These are phyloP conservation scores for Cephus pygmeus DNA, from an alignment of 2,888 invertebrate species.

Conservation along the genomic window DNA sequence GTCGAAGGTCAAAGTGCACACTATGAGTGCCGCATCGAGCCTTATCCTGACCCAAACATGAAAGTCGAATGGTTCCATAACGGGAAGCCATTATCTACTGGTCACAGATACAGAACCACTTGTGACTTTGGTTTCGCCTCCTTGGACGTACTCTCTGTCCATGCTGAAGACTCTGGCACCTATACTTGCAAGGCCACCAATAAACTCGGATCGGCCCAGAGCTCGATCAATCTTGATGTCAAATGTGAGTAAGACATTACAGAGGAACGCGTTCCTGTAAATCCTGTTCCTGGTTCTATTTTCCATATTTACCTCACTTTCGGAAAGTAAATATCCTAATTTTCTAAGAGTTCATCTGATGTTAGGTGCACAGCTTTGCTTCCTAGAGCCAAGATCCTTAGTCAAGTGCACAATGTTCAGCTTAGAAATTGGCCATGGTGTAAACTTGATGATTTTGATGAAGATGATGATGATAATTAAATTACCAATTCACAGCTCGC, in stretches of 20 bases:
- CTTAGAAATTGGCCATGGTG: not conserved
- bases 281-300: not conserved
- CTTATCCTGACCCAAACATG: constrained; percentile 88
- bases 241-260: constrained; percentile 73
- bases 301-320: not conserved
- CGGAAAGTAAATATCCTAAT: not conserved
- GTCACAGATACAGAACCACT: constrained; percentile 92
- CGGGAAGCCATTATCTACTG: constrained; percentile 86
- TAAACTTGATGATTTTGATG: not conserved
- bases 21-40: constrained; percentile 93
- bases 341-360: not conserved
- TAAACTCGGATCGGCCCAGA: constrained; percentile 84
- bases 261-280: not conserved
- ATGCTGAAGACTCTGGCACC: constrained; percentile 93
- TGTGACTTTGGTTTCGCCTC: constrained; percentile 98
- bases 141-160: constrained; percentile 92
- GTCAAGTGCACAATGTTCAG: not conserved
- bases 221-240: constrained; percentile 83
- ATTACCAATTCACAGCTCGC: constrained; percentile 71
- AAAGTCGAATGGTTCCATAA: constrained; percentile 96
- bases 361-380: not conserved
- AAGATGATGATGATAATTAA: not conserved
- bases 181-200: constrained; percentile 91
- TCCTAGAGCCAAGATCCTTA: not conserved
- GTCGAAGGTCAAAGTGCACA: constrained; percentile 91